Evolutionary conservation across 2,888 invertebrate species (phyloP), one percentile per base, ranked within the genome.

Genomic region (Oegoconia quadripuncta): DNA sequence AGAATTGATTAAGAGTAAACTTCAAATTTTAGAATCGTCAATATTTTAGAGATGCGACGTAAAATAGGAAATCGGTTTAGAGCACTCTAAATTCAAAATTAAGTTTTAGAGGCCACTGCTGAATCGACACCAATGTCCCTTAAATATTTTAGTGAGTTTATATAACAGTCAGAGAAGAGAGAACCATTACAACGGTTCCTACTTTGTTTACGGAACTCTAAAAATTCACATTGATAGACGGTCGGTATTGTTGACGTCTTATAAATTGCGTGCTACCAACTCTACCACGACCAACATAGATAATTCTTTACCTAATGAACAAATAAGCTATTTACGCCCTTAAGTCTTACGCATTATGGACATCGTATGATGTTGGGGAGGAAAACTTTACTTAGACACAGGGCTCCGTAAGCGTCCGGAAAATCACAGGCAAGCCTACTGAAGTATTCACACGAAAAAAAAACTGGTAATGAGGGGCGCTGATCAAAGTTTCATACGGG

Each of bases 391-490:
- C 11, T 22, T 20, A 23, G 25, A 25, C 15, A 34, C 26, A 34
- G 34, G 23, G 9, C 8, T 26, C 25, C 25, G 34, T 28, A 35
- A 20, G 8, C 28, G 28, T 35, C 35, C 35, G 57, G 59, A 64
- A 74, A 76, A 78, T 75, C 76, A 74, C 74, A 60, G 70, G 60
- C 61, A 46, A 53, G 50, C 48, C 67, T 74, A 55, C 64, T 78
- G 61, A 72, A 77, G 70, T 64, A 79, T 79, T 78, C 72, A 76
- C 66, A 61, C 59, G 66, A 71, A 76, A 74, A 76, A n/a, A 73
- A 79, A 79, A 74, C 74, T 62, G 64, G 71, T 79, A 79, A 80
- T 79, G 76, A 79, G 74, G 59, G 66, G 48, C 39, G 52, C 64
- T 70, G 64, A 71, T 76, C 61, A 74, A 79, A 73, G 46, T 76